Evolutionary conservation across 2,888 invertebrate genomes (phyloP).

Genomic region (Pyrocoelia pectoralis): DNA sequence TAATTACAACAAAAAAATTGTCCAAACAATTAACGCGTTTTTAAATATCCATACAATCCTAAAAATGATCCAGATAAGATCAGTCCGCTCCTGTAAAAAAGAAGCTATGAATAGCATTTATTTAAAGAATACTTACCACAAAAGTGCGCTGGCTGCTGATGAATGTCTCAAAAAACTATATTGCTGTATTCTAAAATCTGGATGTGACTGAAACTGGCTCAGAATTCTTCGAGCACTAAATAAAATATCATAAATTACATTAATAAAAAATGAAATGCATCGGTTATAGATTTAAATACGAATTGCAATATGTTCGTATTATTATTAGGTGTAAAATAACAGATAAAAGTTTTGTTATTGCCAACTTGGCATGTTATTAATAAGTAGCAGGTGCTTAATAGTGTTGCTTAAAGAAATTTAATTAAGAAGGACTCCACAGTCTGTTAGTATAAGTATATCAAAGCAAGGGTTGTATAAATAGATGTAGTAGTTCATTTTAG

Average conservation of each 20-base stretch:
- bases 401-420: conserved; percentile 31
- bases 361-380: conserved; percentile 35
- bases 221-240: conserved; percentile 52
- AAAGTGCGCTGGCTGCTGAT: conserved; percentile 41
- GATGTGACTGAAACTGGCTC: conserved; percentile 41
- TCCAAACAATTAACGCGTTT: conserved; percentile 31
- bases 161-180: conserved; percentile 54
- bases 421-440: conserved; percentile 30
- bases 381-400: conserved; percentile 36
- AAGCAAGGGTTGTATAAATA: conserved; percentile 33
- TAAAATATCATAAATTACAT: conserved; percentile 17
- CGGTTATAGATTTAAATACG: conserved; percentile 23
- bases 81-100: conserved; percentile 42
- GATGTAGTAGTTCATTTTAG: conserved; percentile 16
- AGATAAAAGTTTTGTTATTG: conserved; percentile 34
- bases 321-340: conserved; percentile 32
- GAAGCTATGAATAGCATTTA: background rate
- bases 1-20: background rate
- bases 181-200: conserved; percentile 48
- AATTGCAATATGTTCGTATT: conserved; percentile 29
- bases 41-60: conserved; percentile 39
- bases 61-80: conserved; percentile 41
- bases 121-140: conserved; percentile 47
- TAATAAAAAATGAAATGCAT: conserved; percentile 13
- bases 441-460: conserved; percentile 19